Base-by-base conservation (phyloP, 2,113 vertebrate genomes). In the Atlantisia rogersi region DNA sequence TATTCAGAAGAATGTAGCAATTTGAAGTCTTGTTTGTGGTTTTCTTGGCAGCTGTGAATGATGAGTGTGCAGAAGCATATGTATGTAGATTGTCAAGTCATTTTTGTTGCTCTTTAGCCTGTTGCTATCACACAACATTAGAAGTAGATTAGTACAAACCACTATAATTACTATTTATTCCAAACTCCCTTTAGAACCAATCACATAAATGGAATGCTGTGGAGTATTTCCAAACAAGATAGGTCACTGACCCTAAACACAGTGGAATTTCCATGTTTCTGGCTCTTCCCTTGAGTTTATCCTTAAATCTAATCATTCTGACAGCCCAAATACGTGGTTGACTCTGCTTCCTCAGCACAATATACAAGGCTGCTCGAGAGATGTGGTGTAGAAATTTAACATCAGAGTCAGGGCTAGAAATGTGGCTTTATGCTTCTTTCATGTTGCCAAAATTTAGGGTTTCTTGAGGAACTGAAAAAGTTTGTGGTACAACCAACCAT, bases 261-360 rank as follows among this genome's bases (percentile, higher is more conserved):
- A 71, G 20, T 80, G 79, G 64, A 88, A 92, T 95, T 90, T 95
- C 42, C 19, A n/a, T 53, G 22, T 65, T 93, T 86, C 76, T 88
- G 59, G 7, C 35, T 70, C n/a, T 81, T 93, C 39, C 52, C 42
- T 90, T 90, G 56, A 84, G 39, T 81, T 93, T 94, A 86, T 73
- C 73, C 44, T n/a, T 93, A 83, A 95, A 93, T 94, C 68, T 93
- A 67, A 64, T 90, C 17, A 56, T 93, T 84, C 60, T 92, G 92
- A 60, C 56, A 75, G 90, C 32, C 75, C n/a, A 92, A 78, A 86
- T 81, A 42, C 0, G 0, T 56, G 15, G 35, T 42, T 86, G 46
- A 83, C 56, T 91, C 59, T 83, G 52, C 73, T 94, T 94, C 60
- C 60, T 95, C 88, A 93, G 82, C 63, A 74, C 46, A 64, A 59